Conservation (phyloP, 2,113 vertebrate genomes). For the Paracanthobrama guichenoti region DNA sequence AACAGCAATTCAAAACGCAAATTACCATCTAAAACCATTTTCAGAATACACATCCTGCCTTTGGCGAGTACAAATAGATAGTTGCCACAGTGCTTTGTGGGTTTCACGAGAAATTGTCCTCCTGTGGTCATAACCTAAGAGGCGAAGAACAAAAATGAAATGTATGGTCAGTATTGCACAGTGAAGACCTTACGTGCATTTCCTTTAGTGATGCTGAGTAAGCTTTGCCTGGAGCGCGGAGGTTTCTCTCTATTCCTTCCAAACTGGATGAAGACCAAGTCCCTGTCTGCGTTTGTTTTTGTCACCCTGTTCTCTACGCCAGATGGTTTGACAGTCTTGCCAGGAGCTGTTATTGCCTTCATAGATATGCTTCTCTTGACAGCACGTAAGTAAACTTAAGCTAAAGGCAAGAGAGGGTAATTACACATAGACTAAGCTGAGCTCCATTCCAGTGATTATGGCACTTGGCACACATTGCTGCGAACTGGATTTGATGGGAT, state of each 20-base stretch:
- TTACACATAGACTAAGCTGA: conserved; percentile 36
- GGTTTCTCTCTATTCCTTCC: conserved; percentile 41
- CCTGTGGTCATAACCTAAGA: background rate
- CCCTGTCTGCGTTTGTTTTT: conserved; percentile 49
- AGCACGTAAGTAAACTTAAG: conserved; percentile 44
- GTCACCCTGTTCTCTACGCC: conserved; percentile 37
- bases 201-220: conserved; percentile 41
- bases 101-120: background rate
- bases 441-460: conserved; percentile 36
- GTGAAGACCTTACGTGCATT: conserved; percentile 4
- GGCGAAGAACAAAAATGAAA: background rate
- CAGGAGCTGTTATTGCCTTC: conserved; percentile 46
- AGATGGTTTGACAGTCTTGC: conserved; percentile 51
- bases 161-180: background rate
- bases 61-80: background rate
- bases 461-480: conserved; percentile 16
- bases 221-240: conserved; percentile 30
- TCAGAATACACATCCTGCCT: background rate
- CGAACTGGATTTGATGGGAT: conserved; percentile 11
- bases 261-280: conserved; percentile 48
- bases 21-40: background rate
- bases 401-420: conserved; percentile 42
- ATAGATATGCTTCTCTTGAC: conserved; percentile 40
- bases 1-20: conserved; percentile 14
- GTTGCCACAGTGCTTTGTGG: background rate